Conservation (phyloP, 2,797 vertebrate genomes). For the Sebastes taczanowskii region DNA sequence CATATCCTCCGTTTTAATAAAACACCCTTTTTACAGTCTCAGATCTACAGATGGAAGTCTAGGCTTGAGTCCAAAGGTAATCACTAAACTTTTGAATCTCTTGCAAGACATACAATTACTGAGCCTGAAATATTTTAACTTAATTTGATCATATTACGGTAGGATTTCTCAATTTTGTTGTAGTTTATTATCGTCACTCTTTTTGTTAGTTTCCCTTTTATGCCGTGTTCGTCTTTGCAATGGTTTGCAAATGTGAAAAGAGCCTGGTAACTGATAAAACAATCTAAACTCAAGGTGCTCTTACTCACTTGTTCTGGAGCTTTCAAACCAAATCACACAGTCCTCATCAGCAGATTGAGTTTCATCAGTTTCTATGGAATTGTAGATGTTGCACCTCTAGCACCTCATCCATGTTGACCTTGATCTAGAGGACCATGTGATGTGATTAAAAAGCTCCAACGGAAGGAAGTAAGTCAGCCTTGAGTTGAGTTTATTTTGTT, state of each 20-base stretch:
- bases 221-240: background rate
- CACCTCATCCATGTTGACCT: background rate
- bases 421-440: background rate
- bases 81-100: background rate
- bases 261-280: background rate
- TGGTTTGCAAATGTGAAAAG: background rate
- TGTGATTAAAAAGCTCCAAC: background rate
- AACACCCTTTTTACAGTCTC: background rate
- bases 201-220: background rate
- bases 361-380: background rate
- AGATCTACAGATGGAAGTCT: background rate
- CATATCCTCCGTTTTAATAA: background rate
- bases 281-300: background rate
- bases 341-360: background rate
- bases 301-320: background rate
- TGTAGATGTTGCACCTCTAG: background rate
- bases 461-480: background rate
- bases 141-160: background rate
- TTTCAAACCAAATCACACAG: background rate
- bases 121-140: background rate
- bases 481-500: background rate
- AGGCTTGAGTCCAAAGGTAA: background rate
- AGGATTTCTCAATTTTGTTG: background rate
- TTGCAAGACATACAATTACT: background rate
- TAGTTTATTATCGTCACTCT: background rate